A percentile compares a stretch with the other conserved stretches of the same genome.
Conservation (phyloP, 2,113 vertebrate genomes). For the Myrmecobius fasciatus region DNA sequence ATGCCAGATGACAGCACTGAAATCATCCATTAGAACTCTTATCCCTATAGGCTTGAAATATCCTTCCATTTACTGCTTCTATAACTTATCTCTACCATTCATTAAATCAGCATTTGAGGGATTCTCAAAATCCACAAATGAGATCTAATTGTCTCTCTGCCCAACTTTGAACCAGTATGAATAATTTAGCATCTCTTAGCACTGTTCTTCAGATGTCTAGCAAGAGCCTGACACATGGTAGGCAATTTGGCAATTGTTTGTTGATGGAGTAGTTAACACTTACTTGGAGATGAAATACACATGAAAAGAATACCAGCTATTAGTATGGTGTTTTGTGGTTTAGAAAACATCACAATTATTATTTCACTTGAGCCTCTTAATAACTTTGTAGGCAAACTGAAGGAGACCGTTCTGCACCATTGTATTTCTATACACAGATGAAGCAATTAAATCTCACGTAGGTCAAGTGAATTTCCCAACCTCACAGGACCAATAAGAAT, state of each 20-base stretch:
- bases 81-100: not conserved
- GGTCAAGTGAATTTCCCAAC: not conserved
- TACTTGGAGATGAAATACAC: not conserved
- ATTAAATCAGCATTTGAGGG: conserved; percentile 6
- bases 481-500: not conserved
- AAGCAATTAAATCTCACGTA: conserved; percentile 10
- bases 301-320: not conserved
- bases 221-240: not conserved
- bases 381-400: not conserved
- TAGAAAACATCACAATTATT: not conserved
- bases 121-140: not conserved
- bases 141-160: not conserved
- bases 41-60: not conserved
- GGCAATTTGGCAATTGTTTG: not conserved
- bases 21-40: not conserved
- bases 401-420: too few relatives aligned
- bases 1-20: not conserved
- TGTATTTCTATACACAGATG: not conserved
- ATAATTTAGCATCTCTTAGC: not conserved
- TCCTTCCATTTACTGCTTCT: not conserved
- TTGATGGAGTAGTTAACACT: not conserved
- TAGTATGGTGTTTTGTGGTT: not conserved
- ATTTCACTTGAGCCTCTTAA: not conserved
- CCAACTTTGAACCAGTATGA: conserved; percentile 5
- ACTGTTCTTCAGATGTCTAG: not conserved